Percentiles rank a stretch among this genome's conserved stretches.
Evolutionary conservation across 2,797 vertebrate species (phyloP).

Genomic region (Dermochelys coriacea): DNA sequence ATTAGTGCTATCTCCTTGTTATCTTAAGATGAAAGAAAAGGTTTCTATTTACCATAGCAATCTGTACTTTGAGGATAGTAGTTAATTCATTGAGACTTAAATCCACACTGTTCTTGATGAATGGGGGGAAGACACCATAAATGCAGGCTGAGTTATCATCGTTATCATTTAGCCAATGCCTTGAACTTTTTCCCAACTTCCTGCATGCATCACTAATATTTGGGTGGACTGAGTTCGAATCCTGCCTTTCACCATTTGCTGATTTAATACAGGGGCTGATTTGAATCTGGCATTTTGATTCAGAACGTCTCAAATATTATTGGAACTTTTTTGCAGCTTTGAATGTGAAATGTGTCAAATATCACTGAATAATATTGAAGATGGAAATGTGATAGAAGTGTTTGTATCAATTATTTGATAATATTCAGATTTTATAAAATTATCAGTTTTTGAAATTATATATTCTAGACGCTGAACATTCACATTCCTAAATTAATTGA

Average conservation of each 20-base stretch:
- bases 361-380: neutral
- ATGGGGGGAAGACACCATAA: too few relatives aligned
- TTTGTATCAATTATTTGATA: rapidly evolving
- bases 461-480: neutral
- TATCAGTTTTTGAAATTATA: neutral
- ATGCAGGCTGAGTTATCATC: too few relatives aligned
- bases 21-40: too few relatives aligned
- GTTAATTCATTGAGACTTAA: neutral
- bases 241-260: too few relatives aligned
- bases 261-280: neutral
- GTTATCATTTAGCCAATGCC: too few relatives aligned
- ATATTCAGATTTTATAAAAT: neutral
- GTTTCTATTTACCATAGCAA: too few relatives aligned
- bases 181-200: neutral
- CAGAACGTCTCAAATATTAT: neutral
- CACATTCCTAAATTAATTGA: neutral
- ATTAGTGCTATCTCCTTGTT: too few relatives aligned
- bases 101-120: neutral
- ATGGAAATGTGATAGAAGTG: neutral
- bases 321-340: neutral
- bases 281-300: neutral
- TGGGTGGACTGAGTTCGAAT: too few relatives aligned
- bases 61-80: too few relatives aligned
- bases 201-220: neutral
- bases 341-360: neutral